These are phyloP conservation scores for Philereme vetulata DNA, from an alignment of 2,888 invertebrate species.

Conservation along the genomic window DNA sequence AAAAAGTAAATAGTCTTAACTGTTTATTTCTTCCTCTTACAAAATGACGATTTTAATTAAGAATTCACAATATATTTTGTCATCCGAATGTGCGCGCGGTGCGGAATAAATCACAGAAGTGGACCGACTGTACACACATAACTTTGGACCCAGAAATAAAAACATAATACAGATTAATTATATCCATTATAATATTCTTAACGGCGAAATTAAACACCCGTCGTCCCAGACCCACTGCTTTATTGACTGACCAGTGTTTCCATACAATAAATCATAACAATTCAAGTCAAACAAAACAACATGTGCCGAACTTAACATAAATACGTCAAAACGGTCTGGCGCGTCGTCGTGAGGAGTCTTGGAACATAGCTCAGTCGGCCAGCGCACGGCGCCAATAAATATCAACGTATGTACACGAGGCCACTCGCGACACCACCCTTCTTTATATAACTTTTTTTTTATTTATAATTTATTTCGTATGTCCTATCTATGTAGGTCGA, in stretches of 20 bases:
- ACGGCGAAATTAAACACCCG: slow-evolving; percentile 77
- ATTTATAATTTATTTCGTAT: slow-evolving; percentile 82
- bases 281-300: slow-evolving; percentile 83
- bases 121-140: slow-evolving; percentile 57
- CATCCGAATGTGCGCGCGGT: slow-evolving; percentile 51
- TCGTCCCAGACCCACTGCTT: slow-evolving; percentile 83
- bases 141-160: slow-evolving; percentile 76
- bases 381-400: slow-evolving; percentile 77
- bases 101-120: slow-evolving; percentile 60
- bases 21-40: slow-evolving; percentile 81
- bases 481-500: slow-evolving; percentile 81
- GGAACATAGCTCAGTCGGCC: slow-evolving; percentile 67
- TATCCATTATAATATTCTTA: slow-evolving; percentile 45
- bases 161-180: slow-evolving; percentile 56
- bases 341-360: slow-evolving; percentile 59
- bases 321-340: slow-evolving; percentile 77
- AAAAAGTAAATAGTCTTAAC: slow-evolving; percentile 73
- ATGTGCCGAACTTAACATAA: slow-evolving; percentile 81
- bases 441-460: slow-evolving; percentile 75
- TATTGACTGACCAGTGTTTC: slow-evolving; percentile 84
- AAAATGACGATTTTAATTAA: slow-evolving; percentile 70
- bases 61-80: slow-evolving; percentile 78
- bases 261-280: slow-evolving; percentile 84
- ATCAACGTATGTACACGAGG: slow-evolving; percentile 80
- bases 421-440: slow-evolving; percentile 72